Base-by-base conservation (phyloP, 2,797 vertebrate genomes). In the Sebastes hopkinsi region DNA sequence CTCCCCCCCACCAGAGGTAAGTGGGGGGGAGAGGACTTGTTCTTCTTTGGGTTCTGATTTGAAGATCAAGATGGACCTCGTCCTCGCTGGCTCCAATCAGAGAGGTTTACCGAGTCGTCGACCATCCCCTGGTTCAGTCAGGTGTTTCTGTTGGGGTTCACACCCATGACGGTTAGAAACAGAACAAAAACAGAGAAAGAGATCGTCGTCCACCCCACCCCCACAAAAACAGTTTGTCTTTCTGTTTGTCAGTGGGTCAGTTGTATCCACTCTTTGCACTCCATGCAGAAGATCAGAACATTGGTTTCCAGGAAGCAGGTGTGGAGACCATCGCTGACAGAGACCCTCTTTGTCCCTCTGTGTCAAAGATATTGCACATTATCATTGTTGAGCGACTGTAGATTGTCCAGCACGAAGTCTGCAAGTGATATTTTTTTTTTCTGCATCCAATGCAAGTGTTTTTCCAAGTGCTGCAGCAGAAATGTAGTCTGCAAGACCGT, bases 1-100 rank as follows among this genome's bases (percentile, higher is more conserved):
- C 93, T 92, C 93, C 92, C 93, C 93, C 93, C 93, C 92, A 93
- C 93, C 81, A 88, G 86, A 89, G 80, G 76, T 77, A 66, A 94
- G 94, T 94, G 93, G 91, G 93, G 93, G 93, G 93, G 94, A 90
- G 93, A 88, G 91, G 83, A 84, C 83, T 76, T 72, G 9, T 75
- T 78, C 81, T 82, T 87, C 69, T 89, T 86, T 1, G 69, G 91
- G 87, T 56, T 86, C 87, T 91, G 84, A 86, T 91, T 64, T 22
- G 25, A 75, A 36, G 79, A 90, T 94, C 89, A 94, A 78, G 91
- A 88, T 75, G 90, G 88, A 55, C 59, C 85, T 76, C 18, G 67
- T 61, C 70, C 72, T 75, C 0, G 86, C 20, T 67, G 66, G 79
- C 58, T 83, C 84, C 85, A 56, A n/a, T 83, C 78, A 18, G 62